phyloP scores from a whole-genome alignment of 2,113 vertebrate species.

The Heteronetta atricapilla region DNA sequence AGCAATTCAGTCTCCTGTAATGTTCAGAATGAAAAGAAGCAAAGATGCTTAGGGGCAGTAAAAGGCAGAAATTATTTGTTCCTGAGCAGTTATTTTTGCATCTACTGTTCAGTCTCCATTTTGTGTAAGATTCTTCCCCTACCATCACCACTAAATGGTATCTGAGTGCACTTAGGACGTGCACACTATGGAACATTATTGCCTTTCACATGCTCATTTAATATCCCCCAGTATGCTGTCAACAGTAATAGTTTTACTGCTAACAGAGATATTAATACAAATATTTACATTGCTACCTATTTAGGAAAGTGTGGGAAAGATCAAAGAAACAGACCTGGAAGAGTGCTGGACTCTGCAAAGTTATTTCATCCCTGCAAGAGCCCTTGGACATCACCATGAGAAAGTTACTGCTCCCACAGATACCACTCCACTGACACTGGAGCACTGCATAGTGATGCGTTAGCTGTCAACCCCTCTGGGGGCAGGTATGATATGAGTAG shows the following conservation, averaged over 20 bases:
- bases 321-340: not conserved
- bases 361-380: not conserved
- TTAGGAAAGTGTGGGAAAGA: not conserved
- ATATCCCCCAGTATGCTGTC: not conserved
- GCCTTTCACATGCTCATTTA: not conserved
- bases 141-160: not conserved
- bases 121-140: not conserved
- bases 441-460: fast-evolving
- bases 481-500: fast-evolving
- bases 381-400: not conserved
- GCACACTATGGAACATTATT: not conserved
- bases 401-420: not conserved
- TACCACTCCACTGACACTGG: not conserved
- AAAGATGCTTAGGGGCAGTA: not conserved
- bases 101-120: not conserved
- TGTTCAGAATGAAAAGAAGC: not conserved
- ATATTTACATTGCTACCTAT: not conserved
- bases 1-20: not conserved
- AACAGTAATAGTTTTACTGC: not conserved
- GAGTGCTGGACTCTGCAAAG: not conserved
- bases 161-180: not conserved
- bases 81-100: not conserved
- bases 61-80: not conserved
- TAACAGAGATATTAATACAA: not conserved
- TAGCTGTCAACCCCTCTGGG: not conserved